A percentile compares a stretch with the other conserved stretches of the same genome.
phyloP scores from a whole-genome alignment of 53 echinoderm and acorn worm genomes.

The Holothuria leucospilota region DNA sequence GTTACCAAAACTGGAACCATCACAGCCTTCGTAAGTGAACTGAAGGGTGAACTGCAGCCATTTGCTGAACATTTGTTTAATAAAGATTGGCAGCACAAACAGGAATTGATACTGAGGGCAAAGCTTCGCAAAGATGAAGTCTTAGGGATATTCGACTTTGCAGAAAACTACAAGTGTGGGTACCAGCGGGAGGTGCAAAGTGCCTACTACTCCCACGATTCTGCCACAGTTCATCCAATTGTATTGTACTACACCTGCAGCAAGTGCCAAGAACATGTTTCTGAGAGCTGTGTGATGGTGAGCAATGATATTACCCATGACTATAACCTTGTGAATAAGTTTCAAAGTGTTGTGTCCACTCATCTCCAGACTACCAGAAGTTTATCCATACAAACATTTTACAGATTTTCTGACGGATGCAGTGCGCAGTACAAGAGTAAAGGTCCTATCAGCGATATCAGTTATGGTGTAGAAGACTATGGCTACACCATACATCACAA shows the following conservation, averaged over 20 bases:
- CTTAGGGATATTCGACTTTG: slow-evolving; percentile 59
- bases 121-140: slow-evolving; percentile 51
- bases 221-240: slow-evolving; percentile 71
- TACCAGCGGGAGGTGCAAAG: slow-evolving; percentile 68
- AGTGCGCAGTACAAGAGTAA: slow-evolving; percentile 67
- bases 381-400: slow-evolving; percentile 29
- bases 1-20: slow-evolving; percentile 5
- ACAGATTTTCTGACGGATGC: slow-evolving; percentile 72
- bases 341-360: slow-evolving; percentile 42
- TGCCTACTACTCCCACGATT: slow-evolving; percentile 70
- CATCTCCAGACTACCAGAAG: slow-evolving; percentile 52
- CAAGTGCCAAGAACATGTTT: slow-evolving; percentile 21
- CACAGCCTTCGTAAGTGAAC: slow-evolving; percentile 28
- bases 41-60: slow-evolving; percentile 38
- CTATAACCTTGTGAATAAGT: slow-evolving; percentile 65
- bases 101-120: slow-evolving; percentile 8
- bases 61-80: slow-evolving; percentile 60
- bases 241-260: slow-evolving; percentile 55
- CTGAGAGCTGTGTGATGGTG: slow-evolving; percentile 56
- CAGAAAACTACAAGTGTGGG: slow-evolving; percentile 71
- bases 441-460: slow-evolving; percentile 63
- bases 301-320: slow-evolving; percentile 62
- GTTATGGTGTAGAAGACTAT: slow-evolving; percentile 53
- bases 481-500: slow-evolving; percentile 34
- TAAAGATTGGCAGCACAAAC: slow-evolving; percentile 64